Base-by-base conservation (phyloP, 1,140 invertebrate genomes). In the Drosophila auraria region DNA sequence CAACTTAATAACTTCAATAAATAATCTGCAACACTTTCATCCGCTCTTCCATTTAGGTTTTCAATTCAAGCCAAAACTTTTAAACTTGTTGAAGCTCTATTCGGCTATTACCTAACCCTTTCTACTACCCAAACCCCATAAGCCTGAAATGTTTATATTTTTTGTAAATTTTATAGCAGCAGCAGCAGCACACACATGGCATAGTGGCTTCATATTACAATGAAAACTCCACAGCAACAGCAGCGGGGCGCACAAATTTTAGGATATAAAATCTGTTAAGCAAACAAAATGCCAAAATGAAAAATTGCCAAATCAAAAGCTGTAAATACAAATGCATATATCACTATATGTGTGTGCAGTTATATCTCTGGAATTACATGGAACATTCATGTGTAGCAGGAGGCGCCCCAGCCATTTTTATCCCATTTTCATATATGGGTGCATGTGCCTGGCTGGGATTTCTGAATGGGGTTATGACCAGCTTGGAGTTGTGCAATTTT, bases 401-500 rank as follows among this genome's bases (percentile, higher is more conserved):
- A 66, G 65, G 47, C 80, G 14, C 2, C 27, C 9, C 30, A 36
- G 33, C 50, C 63, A 51, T 38, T 49, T 42, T 57, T 33, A 42
- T 57, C 70, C 27, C 62, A 65, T 33, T 65, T n/a, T 42, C 40
- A 44, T 40, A 65, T 61, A 62, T 80, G 42, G 6, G 12, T 47
- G 17, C 38, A 3, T 38, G 17, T 11, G 33, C 12, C 12, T 38
- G 33, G 15, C 42, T 49, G 62, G 49, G 47, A 38, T 57, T 68
- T 59, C 58, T 36, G 62, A 51, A 40, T 45, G 72, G 33, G 54
- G 57, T 62, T 78, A 44, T 68, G 72, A 68, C 63, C 58, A 44
- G 33, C 50, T 79, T 56, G 82, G 59, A 86, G 82, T 74, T 84
- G 78, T 84, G 82, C 82, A 86, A 86, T 84, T 84, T 84, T 86